A percentile compares a stretch with the other conserved stretches of the same genome.
phyloP scores from a whole-genome alignment of 2,797 vertebrate genomes.

The Oreortyx pictus region DNA sequence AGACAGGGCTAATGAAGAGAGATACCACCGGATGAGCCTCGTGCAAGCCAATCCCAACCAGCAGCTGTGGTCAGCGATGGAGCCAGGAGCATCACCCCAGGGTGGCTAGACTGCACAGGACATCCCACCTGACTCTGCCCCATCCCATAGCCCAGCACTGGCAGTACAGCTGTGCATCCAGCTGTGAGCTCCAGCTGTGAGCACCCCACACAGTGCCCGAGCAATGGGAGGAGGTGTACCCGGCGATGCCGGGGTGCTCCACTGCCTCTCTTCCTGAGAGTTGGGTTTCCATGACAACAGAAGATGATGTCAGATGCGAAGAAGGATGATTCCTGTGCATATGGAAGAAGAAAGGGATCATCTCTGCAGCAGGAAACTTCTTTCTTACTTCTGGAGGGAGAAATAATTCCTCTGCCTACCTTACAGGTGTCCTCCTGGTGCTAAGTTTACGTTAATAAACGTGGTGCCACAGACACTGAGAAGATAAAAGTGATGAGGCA shows the following conservation, averaged over 20 bases:
- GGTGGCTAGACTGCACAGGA: background rate
- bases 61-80: constrained; percentile 9
- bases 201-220: background rate
- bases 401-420: background rate
- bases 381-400: background rate
- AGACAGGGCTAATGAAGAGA: constrained; percentile 74
- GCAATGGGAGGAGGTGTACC: background rate
- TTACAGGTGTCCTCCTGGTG: background rate
- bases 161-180: background rate
- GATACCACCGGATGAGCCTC: constrained; percentile 38
- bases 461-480: background rate
- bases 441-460: background rate
- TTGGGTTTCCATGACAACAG: constrained; percentile 53
- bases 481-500: background rate
- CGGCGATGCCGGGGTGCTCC: background rate
- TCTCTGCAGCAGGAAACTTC: constrained; percentile 41
- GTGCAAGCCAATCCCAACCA: constrained; percentile 13
- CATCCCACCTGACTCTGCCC: background rate
- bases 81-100: background rate
- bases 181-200: background rate
- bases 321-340: background rate
- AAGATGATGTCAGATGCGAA: constrained; percentile 55
- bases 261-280: background rate
- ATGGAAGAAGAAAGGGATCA: constrained; percentile 40
- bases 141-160: background rate